These are phyloP conservation scores for Merluccius polli DNA, from an alignment of 2,797 vertebrate genomes.

Conservation along the genomic window DNA sequence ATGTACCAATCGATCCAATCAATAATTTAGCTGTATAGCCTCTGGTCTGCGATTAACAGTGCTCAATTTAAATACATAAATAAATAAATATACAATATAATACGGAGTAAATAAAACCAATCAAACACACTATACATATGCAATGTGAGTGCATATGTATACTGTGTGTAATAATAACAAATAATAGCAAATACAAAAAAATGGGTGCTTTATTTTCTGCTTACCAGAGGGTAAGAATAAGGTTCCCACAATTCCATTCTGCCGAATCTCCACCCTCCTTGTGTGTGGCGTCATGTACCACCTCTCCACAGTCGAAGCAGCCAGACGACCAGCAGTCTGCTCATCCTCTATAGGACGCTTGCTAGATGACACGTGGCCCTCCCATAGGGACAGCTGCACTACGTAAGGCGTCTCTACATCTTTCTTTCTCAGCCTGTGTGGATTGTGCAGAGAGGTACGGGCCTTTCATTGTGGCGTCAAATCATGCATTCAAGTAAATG, in stretches of 20 bases:
- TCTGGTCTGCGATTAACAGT: neutral
- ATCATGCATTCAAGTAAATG: neutral
- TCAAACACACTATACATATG: too few relatives aligned
- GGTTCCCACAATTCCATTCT: slow-evolving; percentile 70
- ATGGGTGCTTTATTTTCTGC: neutral
- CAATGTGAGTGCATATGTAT: neutral
- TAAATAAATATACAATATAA: neutral
- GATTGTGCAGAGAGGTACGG: neutral
- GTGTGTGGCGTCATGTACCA: slow-evolving; percentile 72
- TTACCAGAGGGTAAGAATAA: slow-evolving; percentile 78
- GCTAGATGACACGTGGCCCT: slow-evolving; percentile 60
- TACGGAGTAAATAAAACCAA: neutral
- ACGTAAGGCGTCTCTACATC: slow-evolving; percentile 60
- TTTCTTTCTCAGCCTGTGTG: slow-evolving; percentile 66
- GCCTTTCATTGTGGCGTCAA: neutral
- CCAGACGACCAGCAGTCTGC: slow-evolving; percentile 41
- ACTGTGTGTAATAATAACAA: neutral
- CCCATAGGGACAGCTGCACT: slow-evolving; percentile 65
- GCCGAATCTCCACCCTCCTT: slow-evolving; percentile 63
- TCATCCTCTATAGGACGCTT: slow-evolving; percentile 32
- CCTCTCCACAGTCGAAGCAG: slow-evolving; percentile 60
- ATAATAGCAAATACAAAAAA: neutral
- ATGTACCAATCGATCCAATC: neutral
- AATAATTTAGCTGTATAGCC: neutral
- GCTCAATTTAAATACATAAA: neutral